Evolutionary conservation across 2,113 vertebrate species (phyloP).

Genomic region (Brevimyrus niger): DNA sequence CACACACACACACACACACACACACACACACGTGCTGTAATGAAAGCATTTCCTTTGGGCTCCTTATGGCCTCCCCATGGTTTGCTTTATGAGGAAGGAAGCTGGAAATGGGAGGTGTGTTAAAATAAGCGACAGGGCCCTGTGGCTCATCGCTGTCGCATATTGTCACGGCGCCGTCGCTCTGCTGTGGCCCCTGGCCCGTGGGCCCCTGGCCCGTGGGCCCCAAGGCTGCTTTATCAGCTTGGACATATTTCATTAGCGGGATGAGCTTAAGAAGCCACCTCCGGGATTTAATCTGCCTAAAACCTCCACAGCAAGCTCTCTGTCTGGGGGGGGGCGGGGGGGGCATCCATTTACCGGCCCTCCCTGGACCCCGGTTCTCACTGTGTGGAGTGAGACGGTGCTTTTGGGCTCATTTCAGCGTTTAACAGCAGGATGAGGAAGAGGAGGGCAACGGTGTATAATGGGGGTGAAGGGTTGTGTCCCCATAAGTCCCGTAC

Average conservation of each 20-base stretch:
- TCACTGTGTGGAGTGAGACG: neutral
- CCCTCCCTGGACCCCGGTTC: neutral
- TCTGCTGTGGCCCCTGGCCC: constrained; percentile 77
- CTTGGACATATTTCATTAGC: constrained; percentile 81
- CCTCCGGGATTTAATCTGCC: constrained; percentile 68
- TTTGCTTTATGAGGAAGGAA: constrained; percentile 3
- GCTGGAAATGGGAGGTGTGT: constrained; percentile 18
- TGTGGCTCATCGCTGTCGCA: constrained; percentile 31
- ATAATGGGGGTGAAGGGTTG: neutral
- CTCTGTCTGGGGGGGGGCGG: neutral
- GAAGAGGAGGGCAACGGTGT: neutral
- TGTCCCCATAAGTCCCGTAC: neutral
- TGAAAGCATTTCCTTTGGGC: constrained; percentile 13
- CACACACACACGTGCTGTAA: neutral
- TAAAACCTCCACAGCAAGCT: constrained; percentile 51
- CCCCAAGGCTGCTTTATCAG: constrained; percentile 72
- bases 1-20: neutral
- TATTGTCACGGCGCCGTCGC: constrained; percentile 59
- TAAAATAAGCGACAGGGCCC: constrained; percentile 38
- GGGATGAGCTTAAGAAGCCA: constrained; percentile 74
- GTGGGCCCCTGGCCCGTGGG: constrained; percentile 66
- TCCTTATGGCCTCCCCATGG: constrained; percentile 25
- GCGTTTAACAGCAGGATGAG: neutral
- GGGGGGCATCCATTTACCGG: neutral
- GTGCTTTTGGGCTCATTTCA: neutral